phyloP scores from a whole-genome alignment of 1,140 invertebrate species.

The Cepaea nemoralis region DNA sequence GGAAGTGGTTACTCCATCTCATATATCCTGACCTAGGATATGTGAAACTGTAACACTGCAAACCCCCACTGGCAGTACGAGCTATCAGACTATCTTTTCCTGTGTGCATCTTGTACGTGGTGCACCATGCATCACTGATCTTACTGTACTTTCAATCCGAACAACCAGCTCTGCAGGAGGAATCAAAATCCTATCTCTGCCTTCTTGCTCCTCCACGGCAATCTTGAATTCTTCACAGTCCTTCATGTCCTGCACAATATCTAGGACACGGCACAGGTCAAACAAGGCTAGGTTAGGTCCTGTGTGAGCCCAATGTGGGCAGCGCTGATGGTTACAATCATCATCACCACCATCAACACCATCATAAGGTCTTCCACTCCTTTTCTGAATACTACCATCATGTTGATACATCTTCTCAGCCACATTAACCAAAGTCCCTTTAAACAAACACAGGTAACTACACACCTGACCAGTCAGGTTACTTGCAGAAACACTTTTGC shows the following conservation, averaged over 20 bases:
- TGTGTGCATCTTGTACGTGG: no score
- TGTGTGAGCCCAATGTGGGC: conserved; percentile 34
- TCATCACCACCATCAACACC: no score
- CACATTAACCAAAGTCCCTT: background rate
- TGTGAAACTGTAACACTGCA: no score
- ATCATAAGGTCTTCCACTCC: no score
- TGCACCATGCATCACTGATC: no score
- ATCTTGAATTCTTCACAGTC: background rate
- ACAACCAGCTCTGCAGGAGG: background rate
- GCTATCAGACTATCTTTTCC: no score
- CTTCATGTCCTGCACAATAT: conserved; percentile 10
- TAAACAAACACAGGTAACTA: background rate
- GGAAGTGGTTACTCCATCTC: no score
- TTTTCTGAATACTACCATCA: background rate
- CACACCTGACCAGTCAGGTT: background rate
- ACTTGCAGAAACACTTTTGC: background rate
- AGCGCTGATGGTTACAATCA: background rate
- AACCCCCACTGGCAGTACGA: no score
- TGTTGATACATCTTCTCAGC: background rate
- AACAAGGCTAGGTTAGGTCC: conserved; percentile 26
- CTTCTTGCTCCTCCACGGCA: background rate
- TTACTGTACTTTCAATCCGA: no score
- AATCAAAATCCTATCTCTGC: background rate
- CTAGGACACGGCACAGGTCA: conserved; percentile 11
- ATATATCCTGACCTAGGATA: no score